Evolutionary conservation across 1,140 invertebrate species (phyloP), one percentile per base, ranked within the genome.

Genomic region (Calosoma granatense): DNA sequence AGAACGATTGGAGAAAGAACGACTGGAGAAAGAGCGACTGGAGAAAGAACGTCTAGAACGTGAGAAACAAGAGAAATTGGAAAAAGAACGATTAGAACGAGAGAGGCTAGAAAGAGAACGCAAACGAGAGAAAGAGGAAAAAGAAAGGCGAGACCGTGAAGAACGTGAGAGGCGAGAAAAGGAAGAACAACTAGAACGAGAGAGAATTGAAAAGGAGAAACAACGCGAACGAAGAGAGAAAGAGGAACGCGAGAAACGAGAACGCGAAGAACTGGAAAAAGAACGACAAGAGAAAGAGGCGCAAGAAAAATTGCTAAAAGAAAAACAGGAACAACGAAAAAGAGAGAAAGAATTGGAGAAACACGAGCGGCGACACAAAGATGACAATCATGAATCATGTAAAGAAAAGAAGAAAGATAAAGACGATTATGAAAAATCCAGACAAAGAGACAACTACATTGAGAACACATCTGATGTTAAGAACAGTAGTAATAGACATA

Each of bases 1-100:
- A 59, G 78, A 78, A 58, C 72, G 74, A 57, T 68, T 74, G 59
- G 71, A 72, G 59, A 63, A 58, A 55, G 67, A 75, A 60, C 73
- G 72, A 67, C 55, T 66, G 14, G 72, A 77, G 61, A 64, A 70
- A 56, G 68, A 73, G 54, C 72, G 65, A 55, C 56, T 67, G 15
- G 67, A 69, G 21, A 69, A 65, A 54, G 62, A 68, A 59, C 59
- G 71, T 71, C 55, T 70, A 69, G 68, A 61, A 56, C 59, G 74
- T 61, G 64, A 74, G 62, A 58, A 66, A 52, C 57, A 59, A 51
- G 62, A 68, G 56, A 60, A 51, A 21, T 17, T 30, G 20, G 21
- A 39, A 43, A 22, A 20, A 23, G 39, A 2, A 30, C 26, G 19
- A 43, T 9, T 22, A 53, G 20, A 43, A 54, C 47, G 58, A 59